Evolutionary conservation across 2,888 invertebrate genomes (phyloP), one percentile per base, ranked within the genome.

Genomic region (Patella depressa): DNA sequence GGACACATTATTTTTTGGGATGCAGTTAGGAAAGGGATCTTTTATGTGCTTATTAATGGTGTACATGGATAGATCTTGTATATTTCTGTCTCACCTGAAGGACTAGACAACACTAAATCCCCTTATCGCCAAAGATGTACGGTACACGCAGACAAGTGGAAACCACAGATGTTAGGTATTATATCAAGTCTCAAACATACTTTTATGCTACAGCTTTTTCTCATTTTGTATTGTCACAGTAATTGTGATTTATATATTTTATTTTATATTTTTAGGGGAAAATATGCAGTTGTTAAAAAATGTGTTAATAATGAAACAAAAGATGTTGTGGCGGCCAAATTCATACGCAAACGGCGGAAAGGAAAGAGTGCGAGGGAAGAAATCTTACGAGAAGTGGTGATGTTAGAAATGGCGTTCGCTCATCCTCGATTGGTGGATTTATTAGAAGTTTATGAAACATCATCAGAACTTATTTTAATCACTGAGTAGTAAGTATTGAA

Each of bases 321-420:
- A 80, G 94, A 95, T 89, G 96, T 96, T 91, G 98, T 96, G 93
- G 98, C 98, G n/a, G 98, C 98, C 83, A 98, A 98, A 93, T 97
- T 97, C 92, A 93, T 93, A 75, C 95, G 97, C 85, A 95, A 96
- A 92, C 96, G 98, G 91, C 93, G 98, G 88, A 92, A 93, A 82
- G 93, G 93, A 11, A 92, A 92, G 80, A 95, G 97, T 91, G 95
- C 97, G 86, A 95, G 96, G 17, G 84, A 96, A 85, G 97, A 98
- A 92, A 96, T 98, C 88, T 94, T 96, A 85, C 97, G 98, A 92
- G 98, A 98, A 93, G 96, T 98, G 83, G 97, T 97, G 75, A 96
- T 98, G 85, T 94, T 98, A 83, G 95, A 96, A 90, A 94, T 97
- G 83, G 97, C 97, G 92, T 94, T 95, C 74, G 94, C 95, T 88